Evolutionary conservation across 1,140 invertebrate species (phyloP).

Genomic region (Triops longicaudatus): DNA sequence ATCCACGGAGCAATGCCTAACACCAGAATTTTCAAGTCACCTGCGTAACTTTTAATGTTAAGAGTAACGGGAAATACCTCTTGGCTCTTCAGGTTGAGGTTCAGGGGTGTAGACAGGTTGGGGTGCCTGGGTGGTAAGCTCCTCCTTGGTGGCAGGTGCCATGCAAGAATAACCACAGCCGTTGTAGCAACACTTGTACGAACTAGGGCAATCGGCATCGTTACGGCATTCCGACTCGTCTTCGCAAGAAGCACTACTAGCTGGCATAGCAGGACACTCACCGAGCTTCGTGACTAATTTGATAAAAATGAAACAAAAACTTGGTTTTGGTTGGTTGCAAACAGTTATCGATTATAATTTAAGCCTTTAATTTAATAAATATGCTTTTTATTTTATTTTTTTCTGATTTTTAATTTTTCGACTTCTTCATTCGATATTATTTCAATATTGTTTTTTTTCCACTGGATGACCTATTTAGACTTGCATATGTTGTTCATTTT

Average conservation of each 20-base stretch:
- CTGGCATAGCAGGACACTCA: slow-evolving; percentile 51
- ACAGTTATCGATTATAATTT: too few species aligned
- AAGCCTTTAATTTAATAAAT: too few species aligned
- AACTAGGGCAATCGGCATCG: slow-evolving; percentile 70
- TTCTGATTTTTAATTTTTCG: too few species aligned
- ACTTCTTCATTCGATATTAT: too few species aligned
- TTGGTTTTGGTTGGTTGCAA: too few species aligned
- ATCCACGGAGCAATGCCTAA: slow-evolving; percentile 32
- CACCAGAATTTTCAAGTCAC: background rate
- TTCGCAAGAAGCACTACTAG: slow-evolving; percentile 47
- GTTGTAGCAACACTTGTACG: slow-evolving; percentile 69
- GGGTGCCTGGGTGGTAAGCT: slow-evolving; percentile 19
- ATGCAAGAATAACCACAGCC: slow-evolving; percentile 66
- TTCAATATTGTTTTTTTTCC: too few species aligned
- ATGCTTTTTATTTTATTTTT: too few species aligned
- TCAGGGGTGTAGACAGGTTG: slow-evolving; percentile 5
- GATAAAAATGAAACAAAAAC: too few species aligned
- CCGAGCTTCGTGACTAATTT: slow-evolving; percentile 61
- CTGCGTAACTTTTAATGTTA: background rate
- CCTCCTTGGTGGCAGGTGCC: slow-evolving; percentile 41
- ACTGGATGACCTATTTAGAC: too few species aligned
- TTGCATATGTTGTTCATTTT: too few species aligned
- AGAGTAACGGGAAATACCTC: background rate
- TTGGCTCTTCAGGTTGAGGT: background rate
- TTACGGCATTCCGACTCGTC: slow-evolving; percentile 53